Base-by-base conservation (phyloP, 2,888 invertebrate species). In the Ennomos erosarius region DNA sequence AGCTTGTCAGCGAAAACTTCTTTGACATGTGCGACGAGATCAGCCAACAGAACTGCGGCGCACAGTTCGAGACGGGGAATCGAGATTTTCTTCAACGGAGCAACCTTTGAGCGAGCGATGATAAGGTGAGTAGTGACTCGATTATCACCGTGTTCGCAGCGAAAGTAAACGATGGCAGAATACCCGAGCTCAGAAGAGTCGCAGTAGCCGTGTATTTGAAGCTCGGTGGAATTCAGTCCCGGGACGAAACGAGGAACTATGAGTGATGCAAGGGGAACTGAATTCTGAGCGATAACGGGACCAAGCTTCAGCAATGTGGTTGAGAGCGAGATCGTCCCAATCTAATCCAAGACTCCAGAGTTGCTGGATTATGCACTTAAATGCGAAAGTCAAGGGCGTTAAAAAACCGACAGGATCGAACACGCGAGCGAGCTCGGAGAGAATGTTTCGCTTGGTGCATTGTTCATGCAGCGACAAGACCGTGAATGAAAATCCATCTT, bases 361-460 rank as follows among this genome's bases (percentile, higher is more conserved):
- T 35, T 55, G 54, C 49, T 67, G 64, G 38, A 67, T 62, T 6
- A 62, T 37, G 37, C 42, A 50, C 40, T 67, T 67, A 9, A 33
- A 26, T 6, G n/a, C 26, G 26, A 34, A 52, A 56, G 59, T 63
- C 10, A 63, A 34, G 1, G 65, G 67, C 9, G 59, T 57, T 26
- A 65, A 36, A 48, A 61, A 62, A 10, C 67, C 63, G n/a, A 64
- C n/a, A 0, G 66, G 63, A 35, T 66, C 66, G 39, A 61, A 66
- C 10, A 66, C 59, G 11, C 63, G 42, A 11, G 65, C 65, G 13
- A 60, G 16, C 43, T 65, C 62, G 11, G 59, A 55, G 1, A 65
- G 53, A 38, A 65, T 9, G 5, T n/a, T 44, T 16, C 44, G 44
- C 44, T 44, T 44, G 10, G 44, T 44, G 26, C 9, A 26, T 12